A percentile compares a stretch with the other conserved stretches of the same genome.
These are phyloP conservation scores for Plumapathes pennacea DNA, from an alignment of 92 coral and sea anemone species.

Conservation along the genomic window DNA sequence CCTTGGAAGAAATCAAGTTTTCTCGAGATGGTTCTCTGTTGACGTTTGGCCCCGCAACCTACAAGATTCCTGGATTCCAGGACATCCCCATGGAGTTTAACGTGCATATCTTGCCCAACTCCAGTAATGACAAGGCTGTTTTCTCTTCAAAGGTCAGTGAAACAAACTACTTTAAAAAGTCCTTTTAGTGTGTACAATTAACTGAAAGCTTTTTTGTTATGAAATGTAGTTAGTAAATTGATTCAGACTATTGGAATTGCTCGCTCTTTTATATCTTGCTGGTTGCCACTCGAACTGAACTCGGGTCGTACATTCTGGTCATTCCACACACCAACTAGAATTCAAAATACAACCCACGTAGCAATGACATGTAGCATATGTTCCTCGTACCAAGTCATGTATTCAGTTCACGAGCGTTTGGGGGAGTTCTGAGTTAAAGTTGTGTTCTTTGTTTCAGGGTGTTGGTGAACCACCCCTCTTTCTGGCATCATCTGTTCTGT, in stretches of 20 bases:
- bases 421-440: too few relatives aligned
- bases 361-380: too few relatives aligned
- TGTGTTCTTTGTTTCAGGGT: conserved; percentile 20
- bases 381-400: too few relatives aligned
- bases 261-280: neutral
- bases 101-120: conserved; percentile 25
- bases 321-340: too few relatives aligned
- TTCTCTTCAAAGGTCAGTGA: conserved; percentile 55
- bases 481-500: conserved; percentile 17
- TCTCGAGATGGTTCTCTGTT: conserved; percentile 21
- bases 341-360: too few relatives aligned
- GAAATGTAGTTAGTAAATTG: too few relatives aligned
- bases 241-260: neutral
- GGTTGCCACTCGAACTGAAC: too few relatives aligned
- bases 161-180: too few relatives aligned
- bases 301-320: too few relatives aligned
- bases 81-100: conserved; percentile 44
- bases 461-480: conserved; percentile 30
- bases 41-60: conserved; percentile 25
- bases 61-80: conserved; percentile 41
- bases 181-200: too few relatives aligned
- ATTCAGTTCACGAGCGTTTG: too few relatives aligned
- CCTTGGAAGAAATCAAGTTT: conserved; percentile 26
- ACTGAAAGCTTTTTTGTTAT: neutral
- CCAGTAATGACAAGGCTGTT: conserved; percentile 17